A percentile compares a stretch with the other conserved stretches of the same genome.
These are phyloP conservation scores for Sandelia bainsii DNA, from an alignment of 2,797 vertebrate species.

Conservation along the genomic window DNA sequence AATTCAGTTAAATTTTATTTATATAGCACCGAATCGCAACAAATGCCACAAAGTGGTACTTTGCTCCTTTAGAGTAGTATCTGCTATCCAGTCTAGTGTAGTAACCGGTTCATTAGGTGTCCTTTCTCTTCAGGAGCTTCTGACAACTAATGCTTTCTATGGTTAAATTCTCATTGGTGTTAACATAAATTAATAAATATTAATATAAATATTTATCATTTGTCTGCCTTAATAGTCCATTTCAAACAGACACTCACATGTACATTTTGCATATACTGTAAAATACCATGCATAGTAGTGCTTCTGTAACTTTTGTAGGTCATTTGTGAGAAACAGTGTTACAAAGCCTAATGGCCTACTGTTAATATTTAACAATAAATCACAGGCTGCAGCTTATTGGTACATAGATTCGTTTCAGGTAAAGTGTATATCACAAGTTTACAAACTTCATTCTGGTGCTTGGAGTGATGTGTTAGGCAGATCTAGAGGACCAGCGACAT, in stretches of 20 bases:
- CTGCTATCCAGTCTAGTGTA: neutral
- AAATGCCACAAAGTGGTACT: neutral
- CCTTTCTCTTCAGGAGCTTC: conserved; percentile 4
- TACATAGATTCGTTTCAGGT: no score
- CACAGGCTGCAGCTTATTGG: no score
- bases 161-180: neutral
- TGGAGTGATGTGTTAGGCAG: conserved; percentile 14
- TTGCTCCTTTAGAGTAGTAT: conserved; percentile 3
- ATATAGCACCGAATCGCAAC: no score
- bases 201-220: neutral
- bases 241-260: neutral
- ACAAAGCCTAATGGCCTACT: no score
- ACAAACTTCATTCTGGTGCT: neutral
- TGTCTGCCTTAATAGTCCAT: neutral
- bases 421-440: no score
- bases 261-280: no score
- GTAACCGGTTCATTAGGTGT: neutral
- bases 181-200: neutral
- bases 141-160: neutral
- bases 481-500: conserved; percentile 20
- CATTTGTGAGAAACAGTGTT: neutral
- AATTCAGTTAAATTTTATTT: no score
- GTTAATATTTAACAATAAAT: no score
- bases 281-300: neutral
- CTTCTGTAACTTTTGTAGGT: neutral